Evolutionary conservation across 2,113 vertebrate genomes (phyloP).

Genomic region (Athene noctua): DNA sequence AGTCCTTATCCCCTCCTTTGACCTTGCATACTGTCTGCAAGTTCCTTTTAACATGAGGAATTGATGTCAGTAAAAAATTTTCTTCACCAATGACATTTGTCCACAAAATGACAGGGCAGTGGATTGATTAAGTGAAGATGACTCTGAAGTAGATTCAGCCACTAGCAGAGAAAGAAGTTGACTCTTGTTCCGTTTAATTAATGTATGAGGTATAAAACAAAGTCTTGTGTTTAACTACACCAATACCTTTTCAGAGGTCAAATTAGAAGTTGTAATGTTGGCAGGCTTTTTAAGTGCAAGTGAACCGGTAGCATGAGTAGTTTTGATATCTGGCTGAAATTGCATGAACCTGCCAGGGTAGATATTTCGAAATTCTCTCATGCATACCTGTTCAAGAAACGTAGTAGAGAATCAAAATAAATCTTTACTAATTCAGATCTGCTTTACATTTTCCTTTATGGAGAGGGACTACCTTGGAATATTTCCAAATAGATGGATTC

Average conservation of each 20-base stretch:
- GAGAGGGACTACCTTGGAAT: conserved; percentile 16
- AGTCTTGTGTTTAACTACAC: background rate
- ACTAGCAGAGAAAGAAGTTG: background rate
- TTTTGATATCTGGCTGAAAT: conserved; percentile 10
- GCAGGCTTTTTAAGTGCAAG: background rate
- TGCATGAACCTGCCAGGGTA: background rate
- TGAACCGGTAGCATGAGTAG: background rate
- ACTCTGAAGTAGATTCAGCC: background rate
- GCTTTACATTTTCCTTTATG: conserved; percentile 49
- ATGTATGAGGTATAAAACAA: background rate
- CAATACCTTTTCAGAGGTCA: background rate
- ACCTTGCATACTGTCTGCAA: background rate
- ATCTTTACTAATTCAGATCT: conserved; percentile 36
- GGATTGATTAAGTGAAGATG: background rate
- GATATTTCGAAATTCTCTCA: conserved; percentile 15
- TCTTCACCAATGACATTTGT: background rate
- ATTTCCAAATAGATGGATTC: conserved; percentile 32
- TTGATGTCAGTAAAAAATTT: background rate
- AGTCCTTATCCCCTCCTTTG: background rate
- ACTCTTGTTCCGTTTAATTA: background rate
- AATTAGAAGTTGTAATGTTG: background rate
- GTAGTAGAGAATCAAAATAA: conserved; percentile 28
- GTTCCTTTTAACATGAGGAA: background rate
- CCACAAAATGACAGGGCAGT: background rate
- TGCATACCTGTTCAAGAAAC: background rate